These are phyloP conservation scores for Empidonax traillii DNA, from an alignment of 2,113 vertebrate species.

Conservation along the genomic window DNA sequence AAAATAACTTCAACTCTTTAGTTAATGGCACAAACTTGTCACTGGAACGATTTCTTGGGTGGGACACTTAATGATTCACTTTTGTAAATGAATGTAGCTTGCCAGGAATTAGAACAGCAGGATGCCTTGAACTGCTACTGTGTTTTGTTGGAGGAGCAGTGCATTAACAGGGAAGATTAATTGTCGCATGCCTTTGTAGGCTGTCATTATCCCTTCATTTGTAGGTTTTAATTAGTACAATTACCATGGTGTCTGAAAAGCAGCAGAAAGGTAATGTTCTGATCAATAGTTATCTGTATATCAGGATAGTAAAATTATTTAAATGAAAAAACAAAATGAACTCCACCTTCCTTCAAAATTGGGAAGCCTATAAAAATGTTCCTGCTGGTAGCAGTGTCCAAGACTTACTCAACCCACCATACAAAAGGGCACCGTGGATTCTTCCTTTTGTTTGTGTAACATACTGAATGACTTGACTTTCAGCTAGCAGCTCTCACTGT, in stretches of 20 bases:
- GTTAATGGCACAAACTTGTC: neutral
- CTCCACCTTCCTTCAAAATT: neutral
- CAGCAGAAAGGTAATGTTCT: neutral
- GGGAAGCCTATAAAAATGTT: neutral
- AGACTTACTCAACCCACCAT: neutral
- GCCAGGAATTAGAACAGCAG: neutral
- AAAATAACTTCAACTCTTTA: neutral
- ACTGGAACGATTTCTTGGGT: neutral
- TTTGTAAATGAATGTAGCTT: neutral
- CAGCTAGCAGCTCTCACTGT: neutral
- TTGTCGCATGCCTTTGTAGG: neutral
- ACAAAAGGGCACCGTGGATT: neutral
- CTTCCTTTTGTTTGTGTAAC: neutral
- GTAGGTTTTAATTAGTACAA: neutral
- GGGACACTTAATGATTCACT: neutral
- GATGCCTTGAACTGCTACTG: neutral
- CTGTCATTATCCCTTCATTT: neutral
- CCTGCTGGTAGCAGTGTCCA: neutral
- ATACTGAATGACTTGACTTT: neutral
- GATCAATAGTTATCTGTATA: neutral
- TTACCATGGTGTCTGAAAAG: neutral
- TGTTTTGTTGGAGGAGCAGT: neutral
- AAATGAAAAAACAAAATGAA: neutral
- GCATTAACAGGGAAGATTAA: neutral
- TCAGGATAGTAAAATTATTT: neutral